A percentile compares a stretch with the other conserved stretches of the same genome.
Conservation (phyloP, 2,797 vertebrate genomes). For the Smutsia gigantea region DNA sequence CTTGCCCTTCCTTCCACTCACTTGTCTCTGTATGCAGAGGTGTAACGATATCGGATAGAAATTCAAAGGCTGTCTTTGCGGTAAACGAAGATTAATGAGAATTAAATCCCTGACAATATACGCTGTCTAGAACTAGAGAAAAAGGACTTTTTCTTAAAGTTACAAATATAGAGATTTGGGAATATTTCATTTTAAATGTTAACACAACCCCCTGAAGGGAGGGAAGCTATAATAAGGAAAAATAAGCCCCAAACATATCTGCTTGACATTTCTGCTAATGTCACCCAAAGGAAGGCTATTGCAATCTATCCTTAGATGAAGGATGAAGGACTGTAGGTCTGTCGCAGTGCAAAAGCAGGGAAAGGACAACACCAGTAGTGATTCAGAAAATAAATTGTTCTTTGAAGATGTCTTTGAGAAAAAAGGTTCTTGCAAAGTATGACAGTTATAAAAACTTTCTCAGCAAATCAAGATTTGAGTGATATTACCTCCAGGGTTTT, state of each 20-base stretch:
- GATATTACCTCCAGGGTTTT: neutral
- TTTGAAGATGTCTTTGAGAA: slow-evolving; percentile 46
- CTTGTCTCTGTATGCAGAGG: neutral
- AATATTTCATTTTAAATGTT: slow-evolving; percentile 55
- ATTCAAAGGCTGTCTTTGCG: slow-evolving; percentile 39
- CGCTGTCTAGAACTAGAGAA: neutral
- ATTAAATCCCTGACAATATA: slow-evolving; percentile 48
- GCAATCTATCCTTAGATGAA: neutral
- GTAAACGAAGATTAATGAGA: slow-evolving; percentile 72
- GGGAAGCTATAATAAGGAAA: slow-evolving; percentile 42
- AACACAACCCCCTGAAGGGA: neutral
- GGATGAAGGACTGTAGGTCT: neutral
- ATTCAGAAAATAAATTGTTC: slow-evolving; percentile 60
- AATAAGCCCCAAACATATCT: slow-evolving; percentile 27
- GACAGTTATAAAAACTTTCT: slow-evolving; percentile 59
- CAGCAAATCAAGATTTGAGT: slow-evolving; percentile 48
- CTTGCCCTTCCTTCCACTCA: neutral
- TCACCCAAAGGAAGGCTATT: neutral
- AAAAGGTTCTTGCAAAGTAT: slow-evolving; percentile 49
- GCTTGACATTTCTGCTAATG: slow-evolving; percentile 65
- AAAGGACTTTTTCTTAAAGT: slow-evolving; percentile 54
- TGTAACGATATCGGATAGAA: neutral
- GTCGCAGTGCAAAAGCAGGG: neutral
- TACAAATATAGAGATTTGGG: slow-evolving; percentile 53
- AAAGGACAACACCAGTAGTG: neutral